These are phyloP conservation scores for Rhodophaea formosa DNA, from an alignment of 2,888 invertebrate genomes.

Conservation along the genomic window DNA sequence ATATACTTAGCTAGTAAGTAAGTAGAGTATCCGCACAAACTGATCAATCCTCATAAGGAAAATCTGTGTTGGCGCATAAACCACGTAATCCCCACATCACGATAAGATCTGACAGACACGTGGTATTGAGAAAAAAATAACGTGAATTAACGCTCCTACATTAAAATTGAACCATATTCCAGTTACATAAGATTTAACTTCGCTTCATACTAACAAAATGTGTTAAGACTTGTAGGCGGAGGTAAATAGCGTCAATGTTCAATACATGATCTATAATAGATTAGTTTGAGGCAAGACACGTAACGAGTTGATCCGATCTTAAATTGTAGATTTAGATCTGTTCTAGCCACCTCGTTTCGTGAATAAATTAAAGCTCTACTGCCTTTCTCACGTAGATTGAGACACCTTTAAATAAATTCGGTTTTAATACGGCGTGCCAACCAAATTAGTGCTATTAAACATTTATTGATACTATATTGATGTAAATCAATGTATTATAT, in stretches of 20 bases:
- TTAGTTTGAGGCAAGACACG: slow-evolving; percentile 2
- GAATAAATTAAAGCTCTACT: slow-evolving; percentile 5
- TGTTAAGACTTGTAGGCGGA: slow-evolving; percentile 10
- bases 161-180: not conserved
- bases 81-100: slow-evolving; percentile 35
- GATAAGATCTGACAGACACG: slow-evolving; percentile 30
- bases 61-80: slow-evolving; percentile 17
- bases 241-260: slow-evolving; percentile 13
- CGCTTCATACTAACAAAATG: not conserved
- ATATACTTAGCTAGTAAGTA: not conserved
- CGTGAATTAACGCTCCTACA: slow-evolving; percentile 1
- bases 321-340: slow-evolving; percentile 9
- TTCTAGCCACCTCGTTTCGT: slow-evolving; percentile 10
- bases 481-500: slow-evolving; percentile 5
- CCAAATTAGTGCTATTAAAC: slow-evolving; percentile 3
- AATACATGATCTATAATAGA: slow-evolving; percentile 13
- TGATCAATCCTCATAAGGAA: slow-evolving; percentile 13
- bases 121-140: slow-evolving; percentile 11
- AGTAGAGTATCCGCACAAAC: not conserved
- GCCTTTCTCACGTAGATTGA: slow-evolving; percentile 5
- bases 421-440: not conserved
- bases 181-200: not conserved
- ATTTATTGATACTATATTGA: slow-evolving; percentile 3
- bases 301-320: slow-evolving; percentile 11
- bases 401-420: slow-evolving; percentile 2